phyloP scores from a whole-genome alignment of 2,113 vertebrate species.

The Camelus dromedarius region DNA sequence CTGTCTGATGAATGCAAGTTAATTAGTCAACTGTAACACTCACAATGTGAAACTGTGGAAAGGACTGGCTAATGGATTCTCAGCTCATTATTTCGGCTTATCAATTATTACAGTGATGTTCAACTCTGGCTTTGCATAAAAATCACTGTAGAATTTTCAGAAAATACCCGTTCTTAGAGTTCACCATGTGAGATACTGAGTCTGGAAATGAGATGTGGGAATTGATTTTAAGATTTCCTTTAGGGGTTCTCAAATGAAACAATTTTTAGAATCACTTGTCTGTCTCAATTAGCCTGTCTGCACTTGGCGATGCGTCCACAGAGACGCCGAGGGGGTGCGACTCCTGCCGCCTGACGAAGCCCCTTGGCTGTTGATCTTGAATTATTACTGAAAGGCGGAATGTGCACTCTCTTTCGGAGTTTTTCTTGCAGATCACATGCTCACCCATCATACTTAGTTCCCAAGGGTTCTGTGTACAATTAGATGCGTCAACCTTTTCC shows the following conservation, averaged over 20 bases:
- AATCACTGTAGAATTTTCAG: background rate
- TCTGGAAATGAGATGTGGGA: background rate
- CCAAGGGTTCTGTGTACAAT: background rate
- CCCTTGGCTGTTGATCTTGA: background rate
- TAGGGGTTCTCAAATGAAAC: background rate
- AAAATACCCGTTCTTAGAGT: background rate
- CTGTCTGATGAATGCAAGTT: background rate
- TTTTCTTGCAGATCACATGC: background rate
- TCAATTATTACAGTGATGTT: background rate
- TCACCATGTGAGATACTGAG: background rate
- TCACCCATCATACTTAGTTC: background rate
- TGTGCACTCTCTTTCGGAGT: background rate
- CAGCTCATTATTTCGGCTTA: constrained; percentile 10
- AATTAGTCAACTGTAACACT: constrained; percentile 12
- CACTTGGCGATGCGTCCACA: background rate
- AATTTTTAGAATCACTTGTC: background rate
- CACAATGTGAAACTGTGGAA: background rate
- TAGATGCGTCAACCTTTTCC: background rate
- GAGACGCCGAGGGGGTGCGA: background rate
- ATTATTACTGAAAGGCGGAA: background rate
- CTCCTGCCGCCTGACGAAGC: background rate
- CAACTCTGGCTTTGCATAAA: background rate
- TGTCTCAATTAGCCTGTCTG: background rate
- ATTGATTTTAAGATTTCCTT: background rate
- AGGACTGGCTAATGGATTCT: background rate